A percentile compares a stretch with the other conserved stretches of the same genome.
phyloP scores from a whole-genome alignment of 2,888 invertebrate species.

The Autographa pulchrina region DNA sequence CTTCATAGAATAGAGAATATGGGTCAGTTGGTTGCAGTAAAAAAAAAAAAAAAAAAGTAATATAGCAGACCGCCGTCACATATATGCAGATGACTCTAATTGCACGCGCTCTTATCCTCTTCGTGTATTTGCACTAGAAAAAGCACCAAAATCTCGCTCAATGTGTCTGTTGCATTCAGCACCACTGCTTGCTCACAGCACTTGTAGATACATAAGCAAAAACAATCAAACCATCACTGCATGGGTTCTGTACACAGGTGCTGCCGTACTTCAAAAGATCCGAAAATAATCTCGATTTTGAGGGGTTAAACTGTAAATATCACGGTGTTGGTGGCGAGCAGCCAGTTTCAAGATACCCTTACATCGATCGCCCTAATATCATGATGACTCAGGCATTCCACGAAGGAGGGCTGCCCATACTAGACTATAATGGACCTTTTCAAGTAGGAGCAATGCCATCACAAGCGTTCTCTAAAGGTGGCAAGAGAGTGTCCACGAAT shows the following conservation, averaged over 20 bases:
- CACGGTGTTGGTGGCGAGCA: conserved; percentile 90
- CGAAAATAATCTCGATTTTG: conserved; percentile 89
- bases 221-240: neutral
- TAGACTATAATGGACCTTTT: conserved; percentile 87
- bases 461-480: conserved; percentile 88
- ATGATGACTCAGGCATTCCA: conserved; percentile 88
- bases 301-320: conserved; percentile 84
- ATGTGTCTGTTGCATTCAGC: conserved; percentile 4
- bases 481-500: conserved; percentile 90
- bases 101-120: too few relatives aligned
- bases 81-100: too few relatives aligned
- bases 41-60: too few relatives aligned
- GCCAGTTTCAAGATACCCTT: conserved; percentile 89
- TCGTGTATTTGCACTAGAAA: too few relatives aligned
- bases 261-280: conserved; percentile 92
- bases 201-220: neutral
- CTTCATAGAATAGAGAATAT: too few relatives aligned
- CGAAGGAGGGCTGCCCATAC: conserved; percentile 88
- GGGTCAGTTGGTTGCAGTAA: too few relatives aligned
- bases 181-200: neutral
- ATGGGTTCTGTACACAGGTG: conserved; percentile 70
- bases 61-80: too few relatives aligned
- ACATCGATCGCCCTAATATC: conserved; percentile 88
- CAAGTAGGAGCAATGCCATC: conserved; percentile 89
- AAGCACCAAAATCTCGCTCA: neutral